Evolutionary conservation across 2,888 invertebrate species (phyloP).

Genomic region (Agrochola lychnidis): DNA sequence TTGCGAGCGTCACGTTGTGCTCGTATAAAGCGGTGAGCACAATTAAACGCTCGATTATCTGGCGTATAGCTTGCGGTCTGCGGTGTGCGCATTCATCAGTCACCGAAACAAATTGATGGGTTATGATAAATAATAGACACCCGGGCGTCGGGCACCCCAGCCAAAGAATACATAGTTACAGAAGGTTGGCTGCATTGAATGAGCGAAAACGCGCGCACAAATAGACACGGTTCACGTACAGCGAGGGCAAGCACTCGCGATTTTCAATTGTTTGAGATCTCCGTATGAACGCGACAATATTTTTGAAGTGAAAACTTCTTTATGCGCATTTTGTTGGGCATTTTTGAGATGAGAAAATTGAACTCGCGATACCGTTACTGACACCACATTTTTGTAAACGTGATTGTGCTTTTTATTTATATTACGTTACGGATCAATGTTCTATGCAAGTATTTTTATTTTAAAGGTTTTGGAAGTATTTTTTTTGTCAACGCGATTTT

Average conservation of each 20-base stretch:
- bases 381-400: no score
- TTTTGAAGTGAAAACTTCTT: no score
- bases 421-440: no score
- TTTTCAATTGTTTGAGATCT: neutral
- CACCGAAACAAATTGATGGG: conserved; percentile 79
- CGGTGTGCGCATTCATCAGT: conserved; percentile 69
- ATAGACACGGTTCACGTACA: neutral
- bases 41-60: conserved; percentile 66
- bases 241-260: neutral
- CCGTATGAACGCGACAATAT: neutral
- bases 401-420: no score
- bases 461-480: no score
- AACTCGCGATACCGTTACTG: no score
- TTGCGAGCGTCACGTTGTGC: conserved; percentile 31
- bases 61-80: conserved; percentile 54
- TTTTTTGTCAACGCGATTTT: no score
- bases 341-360: no score
- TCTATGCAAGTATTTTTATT: no score
- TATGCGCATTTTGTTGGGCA: no score
- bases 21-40: conserved; percentile 44
- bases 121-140: conserved; percentile 79
- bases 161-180: conserved; percentile 3
- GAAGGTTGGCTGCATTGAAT: neutral
- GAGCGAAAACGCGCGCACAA: no score
- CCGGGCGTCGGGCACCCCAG: conserved; percentile 24